A percentile compares a stretch with the other conserved stretches of the same genome.
Evolutionary conservation across 64 coral and sea anemone genomes (phyloP).

Genomic region (Exaiptasia diaphana): DNA sequence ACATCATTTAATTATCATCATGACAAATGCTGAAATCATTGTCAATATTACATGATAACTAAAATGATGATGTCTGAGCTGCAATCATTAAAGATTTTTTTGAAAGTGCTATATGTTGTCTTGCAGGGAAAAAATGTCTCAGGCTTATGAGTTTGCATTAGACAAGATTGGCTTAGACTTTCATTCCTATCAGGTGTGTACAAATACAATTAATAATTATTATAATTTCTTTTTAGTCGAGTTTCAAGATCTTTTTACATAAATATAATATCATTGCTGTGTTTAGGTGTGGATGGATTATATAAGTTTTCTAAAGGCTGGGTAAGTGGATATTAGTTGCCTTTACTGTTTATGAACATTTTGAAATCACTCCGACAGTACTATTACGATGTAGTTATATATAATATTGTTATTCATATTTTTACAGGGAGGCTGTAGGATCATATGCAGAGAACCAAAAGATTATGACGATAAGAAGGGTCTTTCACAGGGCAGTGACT

Average conservation of each 20-base stretch:
- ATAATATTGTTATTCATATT: not conserved
- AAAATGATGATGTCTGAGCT: no score
- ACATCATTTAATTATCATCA: no score
- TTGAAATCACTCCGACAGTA: not conserved
- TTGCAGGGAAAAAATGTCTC: conserved; percentile 92
- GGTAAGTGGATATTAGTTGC: conserved; percentile 52
- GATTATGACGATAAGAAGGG: conserved; percentile 85
- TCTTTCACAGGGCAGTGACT: conserved; percentile 79
- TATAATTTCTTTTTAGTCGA: not conserved
- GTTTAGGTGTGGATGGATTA: conserved; percentile 93
- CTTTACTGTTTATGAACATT: not conserved
- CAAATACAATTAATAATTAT: not conserved
- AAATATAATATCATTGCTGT: not conserved
- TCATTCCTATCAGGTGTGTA: conserved; percentile 89
- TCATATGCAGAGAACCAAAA: conserved; percentile 97
- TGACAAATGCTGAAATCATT: no score
- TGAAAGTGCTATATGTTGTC: no score
- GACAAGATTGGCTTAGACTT: conserved; percentile 98
- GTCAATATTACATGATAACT: no score
- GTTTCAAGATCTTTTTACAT: not conserved
- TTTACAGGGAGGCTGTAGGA: conserved; percentile 81
- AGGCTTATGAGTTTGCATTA: conserved; percentile 98
- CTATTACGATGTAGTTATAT: not conserved
- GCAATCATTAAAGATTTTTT: no score
- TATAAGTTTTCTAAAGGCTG: conserved; percentile 85